Evolutionary conservation across 2,113 vertebrate genomes (phyloP), one percentile per base, ranked within the genome.

Genomic region (Coracopsis vasa): DNA sequence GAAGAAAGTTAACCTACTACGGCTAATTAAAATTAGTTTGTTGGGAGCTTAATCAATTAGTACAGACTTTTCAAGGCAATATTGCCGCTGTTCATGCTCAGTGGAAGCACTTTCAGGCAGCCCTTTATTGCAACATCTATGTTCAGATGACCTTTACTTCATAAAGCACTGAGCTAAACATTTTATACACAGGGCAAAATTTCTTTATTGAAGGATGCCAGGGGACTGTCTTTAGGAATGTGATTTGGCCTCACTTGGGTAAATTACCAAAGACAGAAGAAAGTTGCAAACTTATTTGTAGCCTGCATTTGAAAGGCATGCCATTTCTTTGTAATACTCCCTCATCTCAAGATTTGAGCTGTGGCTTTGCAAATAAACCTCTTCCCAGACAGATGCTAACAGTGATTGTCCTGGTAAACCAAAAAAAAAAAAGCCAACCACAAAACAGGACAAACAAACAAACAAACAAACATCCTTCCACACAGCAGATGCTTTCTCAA

Each of bases 401-500:
- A 87, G 70, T 62, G 67, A 94, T 74, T 92, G 86, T 31, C 90
- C 96, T 89, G 83, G 80, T 86, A 94, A 88, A 92, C 64, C 7
- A 61, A 66, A 60, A 86, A 35, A 65, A 42, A 71, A 62, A 39
- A n/a, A 23, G 0, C 3, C 7, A 6, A 8, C 58, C 37, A 73
- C 72, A 66, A 82, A 82, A 82, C 54, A 71, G 86, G 88, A 80
- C 87, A 95, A 86, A 95, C 91, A 95, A 86, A 70, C 51, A 77
- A 96, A 82, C 51, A 77, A 96, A 82, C 91, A 94, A 96, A 73
- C 86, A 92, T 89, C 95, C 87, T 80, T 90, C 88, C 80, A 54
- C 70, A 75, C 81, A 96, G 95, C 97, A 98, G 97, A 97, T 96
- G 96, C 96, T 92, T 95, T 91, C 80, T 96, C 95, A 97, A 97